These are phyloP conservation scores for Capitulum mitella DNA, from an alignment of 2,888 invertebrate genomes.

Conservation along the genomic window DNA sequence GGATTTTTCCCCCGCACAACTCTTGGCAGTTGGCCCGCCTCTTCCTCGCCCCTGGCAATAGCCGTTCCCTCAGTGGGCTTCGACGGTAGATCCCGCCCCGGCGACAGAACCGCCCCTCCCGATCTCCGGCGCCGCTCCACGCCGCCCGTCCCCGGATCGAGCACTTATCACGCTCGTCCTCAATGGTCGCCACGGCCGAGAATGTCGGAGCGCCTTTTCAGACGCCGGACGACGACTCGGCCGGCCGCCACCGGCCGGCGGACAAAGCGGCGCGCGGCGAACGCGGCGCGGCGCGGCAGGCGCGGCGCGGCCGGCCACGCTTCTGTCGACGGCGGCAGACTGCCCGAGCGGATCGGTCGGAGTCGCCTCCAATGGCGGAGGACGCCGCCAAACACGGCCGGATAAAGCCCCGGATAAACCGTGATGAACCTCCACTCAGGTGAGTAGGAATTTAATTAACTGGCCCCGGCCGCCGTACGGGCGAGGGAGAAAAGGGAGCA, in stretches of 20 bases:
- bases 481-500: background rate
- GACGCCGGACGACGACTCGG: background rate
- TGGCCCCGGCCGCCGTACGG: background rate
- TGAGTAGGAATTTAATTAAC: conserved; percentile 22
- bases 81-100: no score
- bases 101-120: no score
- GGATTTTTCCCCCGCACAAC: no score
- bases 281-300: background rate
- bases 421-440: background rate
- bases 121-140: no score
- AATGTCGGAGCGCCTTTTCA: background rate
- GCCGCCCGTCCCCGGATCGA: no score
- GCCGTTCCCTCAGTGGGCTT: no score
- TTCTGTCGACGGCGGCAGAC: background rate
- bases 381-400: background rate
- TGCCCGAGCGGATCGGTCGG: background rate
- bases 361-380: background rate
- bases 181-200: background rate
- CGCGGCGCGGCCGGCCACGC: background rate
- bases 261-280: background rate
- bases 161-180: background rate
- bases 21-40: no score
- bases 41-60: no score
- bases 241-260: background rate
- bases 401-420: background rate